These are phyloP conservation scores for Cygnus atratus DNA, from an alignment of 2,113 vertebrate genomes.

Conservation along the genomic window DNA sequence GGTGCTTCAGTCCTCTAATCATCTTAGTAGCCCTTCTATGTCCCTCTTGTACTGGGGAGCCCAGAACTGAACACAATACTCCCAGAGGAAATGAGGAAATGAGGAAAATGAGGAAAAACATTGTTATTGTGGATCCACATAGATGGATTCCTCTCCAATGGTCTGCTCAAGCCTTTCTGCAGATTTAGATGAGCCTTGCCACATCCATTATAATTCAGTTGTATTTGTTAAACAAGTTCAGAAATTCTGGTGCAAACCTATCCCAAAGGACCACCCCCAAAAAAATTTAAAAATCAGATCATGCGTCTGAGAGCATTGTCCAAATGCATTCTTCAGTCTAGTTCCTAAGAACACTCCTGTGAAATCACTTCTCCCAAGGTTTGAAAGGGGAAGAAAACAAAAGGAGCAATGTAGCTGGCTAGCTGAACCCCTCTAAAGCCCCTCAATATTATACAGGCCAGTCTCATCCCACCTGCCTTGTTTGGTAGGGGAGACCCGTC, in stretches of 20 bases:
- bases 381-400: background rate
- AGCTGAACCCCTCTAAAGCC: background rate
- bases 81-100: too few species aligned
- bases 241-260: background rate
- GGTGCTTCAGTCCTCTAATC: too few species aligned
- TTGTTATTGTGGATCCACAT: background rate
- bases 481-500: background rate
- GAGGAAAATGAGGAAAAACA: background rate
- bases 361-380: background rate
- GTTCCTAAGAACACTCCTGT: background rate
- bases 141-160: background rate
- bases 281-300: too few species aligned
- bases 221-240: background rate
- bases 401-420: background rate
- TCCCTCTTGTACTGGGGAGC: too few species aligned
- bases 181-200: background rate
- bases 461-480: background rate
- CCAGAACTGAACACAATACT: too few species aligned
- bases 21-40: too few species aligned
- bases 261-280: too few species aligned
- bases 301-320: too few species aligned
- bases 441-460: background rate
- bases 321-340: background rate
- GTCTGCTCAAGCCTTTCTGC: background rate
- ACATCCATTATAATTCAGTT: background rate